Base-by-base conservation (phyloP, 2,113 vertebrate species). In the Alethe castanea region DNA sequence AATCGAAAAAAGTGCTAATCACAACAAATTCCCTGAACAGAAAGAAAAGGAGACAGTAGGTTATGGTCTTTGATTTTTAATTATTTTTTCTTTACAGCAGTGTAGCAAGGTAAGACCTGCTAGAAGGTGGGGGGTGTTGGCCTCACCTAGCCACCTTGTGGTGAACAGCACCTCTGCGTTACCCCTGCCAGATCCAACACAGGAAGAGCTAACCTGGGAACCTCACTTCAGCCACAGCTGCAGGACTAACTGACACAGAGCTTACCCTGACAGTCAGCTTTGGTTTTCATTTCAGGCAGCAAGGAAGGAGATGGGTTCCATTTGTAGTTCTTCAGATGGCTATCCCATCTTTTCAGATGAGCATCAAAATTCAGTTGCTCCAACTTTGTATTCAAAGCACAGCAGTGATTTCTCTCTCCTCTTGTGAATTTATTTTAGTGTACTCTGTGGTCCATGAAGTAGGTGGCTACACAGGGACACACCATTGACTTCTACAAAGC, bases 71-170 rank as follows among this genome's bases (percentile, higher is more conserved):
- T 33, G 54, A 8, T 84, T 87, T 88, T 62, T 90, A 48, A 35
- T 60, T 47, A 11, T 50, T 79, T 4, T 74, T 77, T 57, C 67
- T 72, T 72, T 65, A 79, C 1, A 8, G 67, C 36, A 73, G 5
- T 5, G 9, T 54, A 90, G 25, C 22, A 69, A 84, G 42, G 61
- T n/a, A 90, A 81, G 53, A 88, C 36, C n/a, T 40, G 54, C 48
- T 48, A 35, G 19, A 69, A 35, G 44, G 70, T 9, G 50, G 8
- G 12, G 47, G 18, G 17, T 31, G 54, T 40, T 84, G 66, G 66
- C 78, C 67, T 95, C 60, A 60, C 56, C 88, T 62, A 90, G 88
- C 92, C 92, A 94, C 72, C 88, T 90, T 81, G 81, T 92, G 82
- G 92, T 11, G 65, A 76, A 19, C 14, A 47, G 42, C 17, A 72